phyloP scores from a whole-genome alignment of 2,888 invertebrate species.

The Lycocerus yunnanus region DNA sequence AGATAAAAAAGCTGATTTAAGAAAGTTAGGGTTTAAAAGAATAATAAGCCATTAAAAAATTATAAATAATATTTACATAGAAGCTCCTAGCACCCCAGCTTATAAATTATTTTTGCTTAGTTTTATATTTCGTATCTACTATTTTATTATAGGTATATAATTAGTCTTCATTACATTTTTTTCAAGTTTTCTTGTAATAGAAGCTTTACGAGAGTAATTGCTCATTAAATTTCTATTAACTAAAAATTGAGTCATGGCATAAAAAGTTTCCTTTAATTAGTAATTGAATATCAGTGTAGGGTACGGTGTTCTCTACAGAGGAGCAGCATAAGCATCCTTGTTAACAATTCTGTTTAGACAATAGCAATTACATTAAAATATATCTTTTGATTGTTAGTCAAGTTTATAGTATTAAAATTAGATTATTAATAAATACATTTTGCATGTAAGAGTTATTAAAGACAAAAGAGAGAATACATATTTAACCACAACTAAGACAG shows the following conservation, averaged over 20 bases:
- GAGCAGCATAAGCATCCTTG: neutral
- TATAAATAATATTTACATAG: no score
- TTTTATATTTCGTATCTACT: no score
- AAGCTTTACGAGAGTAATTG: neutral
- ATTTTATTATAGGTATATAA: no score
- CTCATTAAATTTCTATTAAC: neutral
- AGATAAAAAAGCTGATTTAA: no score
- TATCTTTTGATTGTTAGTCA: neutral
- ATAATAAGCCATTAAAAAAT: no score
- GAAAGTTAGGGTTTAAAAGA: no score
- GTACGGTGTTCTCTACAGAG: neutral
- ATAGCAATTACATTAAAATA: neutral
- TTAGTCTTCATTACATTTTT: neutral
- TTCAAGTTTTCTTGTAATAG: neutral
- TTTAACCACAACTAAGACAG: constrained; percentile 24
- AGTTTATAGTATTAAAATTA: neutral
- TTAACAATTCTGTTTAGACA: neutral
- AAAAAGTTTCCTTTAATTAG: neutral
- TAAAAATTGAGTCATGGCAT: neutral
- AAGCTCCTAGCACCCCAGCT: no score
- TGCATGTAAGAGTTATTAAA: neutral
- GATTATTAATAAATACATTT: neutral
- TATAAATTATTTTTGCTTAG: no score
- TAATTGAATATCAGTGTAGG: neutral
- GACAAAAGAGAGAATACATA: constrained; percentile 27